phyloP scores from a whole-genome alignment of 2,888 invertebrate species.

The Toxonevra muliebris region DNA sequence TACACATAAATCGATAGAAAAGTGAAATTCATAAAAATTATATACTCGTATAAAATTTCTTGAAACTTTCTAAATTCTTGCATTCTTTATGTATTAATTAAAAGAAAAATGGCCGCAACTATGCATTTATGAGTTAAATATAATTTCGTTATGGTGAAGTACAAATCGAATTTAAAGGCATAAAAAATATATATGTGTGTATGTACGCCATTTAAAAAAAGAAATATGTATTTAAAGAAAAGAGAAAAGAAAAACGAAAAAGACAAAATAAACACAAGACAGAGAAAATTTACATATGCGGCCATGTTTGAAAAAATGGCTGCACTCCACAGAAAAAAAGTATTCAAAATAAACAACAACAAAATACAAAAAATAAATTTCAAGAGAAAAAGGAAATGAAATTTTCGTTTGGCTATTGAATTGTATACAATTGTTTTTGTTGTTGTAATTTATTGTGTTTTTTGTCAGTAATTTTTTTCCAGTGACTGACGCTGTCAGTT shows the following conservation, averaged over 20 bases:
- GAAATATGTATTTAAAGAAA: neutral
- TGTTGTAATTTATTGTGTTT: constrained; percentile 32
- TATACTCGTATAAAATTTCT: neutral
- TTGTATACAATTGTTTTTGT: constrained; percentile 18
- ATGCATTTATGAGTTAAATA: neutral
- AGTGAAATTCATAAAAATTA: neutral
- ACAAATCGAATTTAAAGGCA: neutral
- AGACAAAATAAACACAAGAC: constrained; percentile 15
- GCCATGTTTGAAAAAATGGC: constrained; percentile 42
- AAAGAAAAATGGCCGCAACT: neutral
- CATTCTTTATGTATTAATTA: neutral
- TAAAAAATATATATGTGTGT: neutral
- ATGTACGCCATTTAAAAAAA: neutral
- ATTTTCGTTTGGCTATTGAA: constrained; percentile 29
- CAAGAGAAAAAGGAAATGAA: constrained; percentile 41
- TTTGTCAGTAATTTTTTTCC: constrained; percentile 24
- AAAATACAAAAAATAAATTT: neutral
- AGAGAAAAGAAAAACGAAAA: constrained; percentile 3
- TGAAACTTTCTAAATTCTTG: neutral
- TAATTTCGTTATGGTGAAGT: neutral
- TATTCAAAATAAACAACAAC: neutral
- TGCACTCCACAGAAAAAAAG: constrained; percentile 5
- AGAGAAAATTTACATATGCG: constrained; percentile 37
- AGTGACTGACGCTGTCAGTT: constrained; percentile 18
- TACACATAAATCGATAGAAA: neutral